Percentiles rank a stretch among this genome's conserved stretches.
phyloP scores from a whole-genome alignment of 1,140 invertebrate genomes.

The Eciton burchellii region DNA sequence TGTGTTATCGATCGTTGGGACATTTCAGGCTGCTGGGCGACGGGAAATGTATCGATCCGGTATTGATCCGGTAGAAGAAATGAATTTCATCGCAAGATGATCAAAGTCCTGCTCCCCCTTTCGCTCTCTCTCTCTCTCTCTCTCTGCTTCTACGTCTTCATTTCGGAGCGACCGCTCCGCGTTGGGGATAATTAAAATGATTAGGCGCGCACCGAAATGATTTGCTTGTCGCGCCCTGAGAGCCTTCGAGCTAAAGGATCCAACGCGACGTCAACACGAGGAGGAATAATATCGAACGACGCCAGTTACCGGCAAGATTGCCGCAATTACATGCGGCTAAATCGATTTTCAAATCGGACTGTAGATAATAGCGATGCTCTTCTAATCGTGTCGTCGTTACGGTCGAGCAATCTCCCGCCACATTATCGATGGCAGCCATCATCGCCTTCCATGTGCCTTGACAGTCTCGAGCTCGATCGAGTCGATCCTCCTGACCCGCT shows the following conservation, averaged over 20 bases:
- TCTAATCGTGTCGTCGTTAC: conserved; percentile 60
- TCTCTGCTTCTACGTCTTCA: background rate
- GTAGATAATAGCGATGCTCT: conserved; percentile 65
- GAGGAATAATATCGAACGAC: conserved; percentile 45
- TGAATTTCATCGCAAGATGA: background rate
- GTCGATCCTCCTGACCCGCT: background rate
- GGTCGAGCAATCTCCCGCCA: conserved; percentile 23
- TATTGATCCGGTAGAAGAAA: too few species aligned
- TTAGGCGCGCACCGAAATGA: background rate
- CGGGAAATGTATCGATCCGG: too few species aligned
- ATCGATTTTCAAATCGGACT: conserved; percentile 61
- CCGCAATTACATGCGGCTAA: conserved; percentile 68
- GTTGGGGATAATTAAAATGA: conserved; percentile 15
- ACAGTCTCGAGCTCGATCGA: background rate
- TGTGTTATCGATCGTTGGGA: background rate
- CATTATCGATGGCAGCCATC: conserved; percentile 41
- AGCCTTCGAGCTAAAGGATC: conserved; percentile 3
- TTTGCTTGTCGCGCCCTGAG: background rate
- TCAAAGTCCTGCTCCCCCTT: background rate
- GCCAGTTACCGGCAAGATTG: conserved; percentile 65
- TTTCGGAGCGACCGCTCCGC: background rate
- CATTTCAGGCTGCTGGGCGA: background rate
- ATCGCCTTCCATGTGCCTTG: conserved; percentile 1
- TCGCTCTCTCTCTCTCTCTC: background rate
- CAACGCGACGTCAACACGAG: conserved; percentile 20